Base-by-base conservation (phyloP, 2,797 vertebrate species). In the Crenuchus spilurus region DNA sequence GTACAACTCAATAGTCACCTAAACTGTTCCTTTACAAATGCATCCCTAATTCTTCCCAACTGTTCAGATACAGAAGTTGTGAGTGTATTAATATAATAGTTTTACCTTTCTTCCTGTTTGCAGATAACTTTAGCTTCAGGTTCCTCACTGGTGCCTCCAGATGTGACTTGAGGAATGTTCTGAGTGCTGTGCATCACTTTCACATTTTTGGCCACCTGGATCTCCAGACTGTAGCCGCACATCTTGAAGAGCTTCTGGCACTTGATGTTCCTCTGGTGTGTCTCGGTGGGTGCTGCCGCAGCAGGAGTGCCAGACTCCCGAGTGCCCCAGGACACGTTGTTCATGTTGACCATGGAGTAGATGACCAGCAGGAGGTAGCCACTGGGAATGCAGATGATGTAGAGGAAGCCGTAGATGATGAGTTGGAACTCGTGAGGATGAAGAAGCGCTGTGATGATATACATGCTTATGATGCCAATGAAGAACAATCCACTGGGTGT, bases 401-500 rank as follows among this genome's bases (percentile, higher is more conserved):
- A 88, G 18, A 88, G 46, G 11, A 83, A 5, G 6, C 87, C 87
- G 24, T 82, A 85, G 46, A 86, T 48, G 39, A 88, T 16, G 22
- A 86, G 28, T 1, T 62, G 72, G 13, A 81, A 69, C 49, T 94
- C 92, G 70, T 89, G 83, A 28, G 90, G 91, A 58, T 92, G 91
- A 52, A 92, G 39, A 3, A 80, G 0, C 0, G 88, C 89, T 0
- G 90, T 88, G 39, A 77, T 0, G 2, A 86, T 0, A 78, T 88
- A 90, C 16, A 91, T 61, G 7, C n/a, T 0, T 0, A 66, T 68
- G 26, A 91, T 78, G 9, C 49, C 0, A 6, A 88, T 72, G 31
- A 90, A 14, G 20, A 91, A 91, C 13, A 92, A 14, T 58, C 86
- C 88, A 62, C 82, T 85, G 4, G 91, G 91, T 1, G 86, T 88